Base-by-base conservation (phyloP, 2,797 vertebrate genomes). In the Decapterus maruadsi region DNA sequence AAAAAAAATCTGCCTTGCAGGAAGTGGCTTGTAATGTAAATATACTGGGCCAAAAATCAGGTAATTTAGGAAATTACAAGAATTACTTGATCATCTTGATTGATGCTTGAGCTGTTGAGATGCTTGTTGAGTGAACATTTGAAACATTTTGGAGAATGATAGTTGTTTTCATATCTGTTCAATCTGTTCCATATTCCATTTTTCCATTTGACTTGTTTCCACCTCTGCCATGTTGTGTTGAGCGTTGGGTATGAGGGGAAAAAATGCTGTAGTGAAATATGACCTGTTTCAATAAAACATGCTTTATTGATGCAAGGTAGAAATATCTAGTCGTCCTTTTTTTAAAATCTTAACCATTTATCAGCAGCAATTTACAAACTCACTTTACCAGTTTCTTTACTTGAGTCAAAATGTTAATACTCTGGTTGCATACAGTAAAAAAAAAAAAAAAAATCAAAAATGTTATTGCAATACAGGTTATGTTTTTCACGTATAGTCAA, bases 1-100 rank as follows among this genome's bases (percentile, higher is more conserved):
- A 42, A 77, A 63, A 66, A 70, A 77, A 67, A 73, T 70, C 17
- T 64, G 68, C 87, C 55, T 64, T 62, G 83, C 65, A 75, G 75
- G 20, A 79, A 58, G 59, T 26, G 62, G 85, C 71, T 92, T 84
- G 77, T 88, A 80, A 90, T 89, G 80, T 85, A 91, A 84, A 92
- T 86, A 81, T 83, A 89, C 75, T 91, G 92, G 93, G 94, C 92
- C 94, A 93, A 94, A 93, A 88, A 68, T 62, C 55, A 67, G 80
- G 69, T 86, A 69, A 81, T 73, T 72, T 72, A 86, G 51, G 36
- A 83, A 81, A 85, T 64, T 58, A 59, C 66, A 73, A 76, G 55
- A 48, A 36, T 60, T 58, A 83, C 78, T 80, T 86, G 75, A 86
- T 83, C 56, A 62, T 65, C 68, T 70, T 78, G 68, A 75, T n/a